Evolutionary conservation across 2,888 invertebrate genomes (phyloP), one percentile per base, ranked within the genome.

Genomic region (Drosophila nr. perissopoda): DNA sequence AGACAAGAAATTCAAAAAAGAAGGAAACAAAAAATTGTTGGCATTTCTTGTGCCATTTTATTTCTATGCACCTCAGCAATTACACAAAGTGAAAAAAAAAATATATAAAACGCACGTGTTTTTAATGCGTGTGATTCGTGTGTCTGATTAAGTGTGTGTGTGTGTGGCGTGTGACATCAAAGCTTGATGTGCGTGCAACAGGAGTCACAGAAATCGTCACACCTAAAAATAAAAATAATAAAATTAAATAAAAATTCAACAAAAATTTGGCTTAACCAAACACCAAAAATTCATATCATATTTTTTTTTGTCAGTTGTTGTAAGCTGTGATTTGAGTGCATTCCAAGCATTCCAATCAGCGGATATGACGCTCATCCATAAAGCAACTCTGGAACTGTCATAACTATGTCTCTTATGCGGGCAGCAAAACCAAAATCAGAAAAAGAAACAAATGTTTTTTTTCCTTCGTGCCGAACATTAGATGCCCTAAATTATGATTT

Each of bases 51-150:
- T 56, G 62, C 54, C 53, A 70, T 65, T 69, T 81, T 69, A 16
- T 16, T 29, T 58, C 40, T 61, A 48, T 61, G 64, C 60, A 77
- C 36, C 53, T 29, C 75, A 65, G 84, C 84, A 84, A 84, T 84
- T 84, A 84, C 38, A 81, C 76, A 84, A 84, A 84, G 89, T 84
- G 70, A 70, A 89, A 83, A 71, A 83, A 71, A 33, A 51, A 1
- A 27, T 8, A 36, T 27, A 27, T 25, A 21, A 57, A 54, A 67
- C 72, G 79, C 87, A 84, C 89, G 76, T 83, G 81, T 74, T 63
- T 71, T 48, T 49, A 29, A 42, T 40, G 42, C 34, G 58, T 59
- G 52, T 42, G 57, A 40, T 56, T 56, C 27, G 27, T 38, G 31
- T 51, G 31, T 34, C 38, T 38, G 38, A 56, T 56, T 56, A 27